Evolutionary conservation across 2,113 vertebrate species (phyloP).

Genomic region (Hippolais icterina): DNA sequence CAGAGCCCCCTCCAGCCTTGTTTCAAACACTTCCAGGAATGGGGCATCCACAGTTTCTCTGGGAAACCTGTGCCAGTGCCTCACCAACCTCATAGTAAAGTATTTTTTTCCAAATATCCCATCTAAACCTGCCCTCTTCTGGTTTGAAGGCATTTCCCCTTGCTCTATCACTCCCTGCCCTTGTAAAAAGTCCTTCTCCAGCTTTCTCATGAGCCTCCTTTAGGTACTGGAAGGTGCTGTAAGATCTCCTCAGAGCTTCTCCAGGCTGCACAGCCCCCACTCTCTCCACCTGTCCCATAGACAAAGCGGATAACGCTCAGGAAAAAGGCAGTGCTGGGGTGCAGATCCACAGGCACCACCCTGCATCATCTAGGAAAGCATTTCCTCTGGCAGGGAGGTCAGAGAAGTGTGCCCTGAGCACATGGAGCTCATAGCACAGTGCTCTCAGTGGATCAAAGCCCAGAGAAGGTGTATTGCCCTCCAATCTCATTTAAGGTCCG

Average conservation of each 20-base stretch:
- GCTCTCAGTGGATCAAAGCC: background rate
- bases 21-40: background rate
- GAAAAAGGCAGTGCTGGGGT: background rate
- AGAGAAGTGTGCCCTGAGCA: background rate
- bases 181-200: background rate
- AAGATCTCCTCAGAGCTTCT: background rate
- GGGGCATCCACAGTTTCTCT: background rate
- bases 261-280: background rate
- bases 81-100: background rate
- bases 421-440: rapidly evolving
- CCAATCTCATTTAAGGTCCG: background rate
- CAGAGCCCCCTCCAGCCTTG: background rate
- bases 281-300: background rate
- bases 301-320: background rate
- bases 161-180: background rate
- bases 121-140: background rate
- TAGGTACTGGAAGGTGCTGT: background rate
- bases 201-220: background rate
- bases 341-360: background rate
- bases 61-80: background rate
- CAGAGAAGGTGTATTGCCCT: background rate
- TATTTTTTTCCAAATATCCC: background rate
- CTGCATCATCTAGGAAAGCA: background rate
- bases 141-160: background rate
- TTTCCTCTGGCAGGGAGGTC: background rate